Conservation (phyloP, 2,113 vertebrate genomes). For the Crocuta crocuta region DNA sequence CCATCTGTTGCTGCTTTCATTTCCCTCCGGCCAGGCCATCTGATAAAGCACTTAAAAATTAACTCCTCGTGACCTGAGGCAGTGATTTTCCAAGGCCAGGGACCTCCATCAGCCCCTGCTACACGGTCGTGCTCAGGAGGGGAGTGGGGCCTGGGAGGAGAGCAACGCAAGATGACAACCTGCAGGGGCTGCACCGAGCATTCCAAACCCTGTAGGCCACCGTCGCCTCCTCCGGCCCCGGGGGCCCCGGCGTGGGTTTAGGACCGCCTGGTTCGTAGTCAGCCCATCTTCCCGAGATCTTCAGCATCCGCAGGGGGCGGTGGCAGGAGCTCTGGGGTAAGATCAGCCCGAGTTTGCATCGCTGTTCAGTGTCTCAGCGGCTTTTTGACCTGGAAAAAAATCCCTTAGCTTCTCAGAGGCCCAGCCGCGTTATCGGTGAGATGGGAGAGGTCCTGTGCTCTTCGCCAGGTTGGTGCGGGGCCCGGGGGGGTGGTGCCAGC, state of each 20-base stretch:
- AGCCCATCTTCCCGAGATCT: not conserved
- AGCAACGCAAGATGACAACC: not conserved
- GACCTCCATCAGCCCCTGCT: not conserved
- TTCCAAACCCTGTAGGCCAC: not conserved
- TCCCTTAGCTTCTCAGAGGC: not conserved
- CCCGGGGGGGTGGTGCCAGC: not conserved
- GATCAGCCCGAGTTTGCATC: not conserved
- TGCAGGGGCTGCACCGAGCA: not conserved
- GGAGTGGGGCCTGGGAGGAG: not conserved
- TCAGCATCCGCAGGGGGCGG: not conserved
- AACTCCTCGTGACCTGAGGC: slow-evolving; percentile 38
- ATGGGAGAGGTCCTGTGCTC: not conserved
- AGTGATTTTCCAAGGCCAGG: slow-evolving; percentile 28
- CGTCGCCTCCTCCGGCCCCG: not conserved
- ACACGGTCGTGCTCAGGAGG: slow-evolving; percentile 23
- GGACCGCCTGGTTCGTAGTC: not conserved
- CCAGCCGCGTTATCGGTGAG: not conserved
- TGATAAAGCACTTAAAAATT: slow-evolving; percentile 69
- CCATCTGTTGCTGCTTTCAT: slow-evolving; percentile 46
- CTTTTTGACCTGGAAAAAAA: not conserved
- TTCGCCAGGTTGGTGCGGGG: not conserved
- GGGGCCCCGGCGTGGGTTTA: not conserved
- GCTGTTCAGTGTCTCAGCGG: not conserved
- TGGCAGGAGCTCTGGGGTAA: not conserved
- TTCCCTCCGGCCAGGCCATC: slow-evolving; percentile 35